Conservation (phyloP, 2,113 vertebrate species). For the Sebastes schlegelii region DNA sequence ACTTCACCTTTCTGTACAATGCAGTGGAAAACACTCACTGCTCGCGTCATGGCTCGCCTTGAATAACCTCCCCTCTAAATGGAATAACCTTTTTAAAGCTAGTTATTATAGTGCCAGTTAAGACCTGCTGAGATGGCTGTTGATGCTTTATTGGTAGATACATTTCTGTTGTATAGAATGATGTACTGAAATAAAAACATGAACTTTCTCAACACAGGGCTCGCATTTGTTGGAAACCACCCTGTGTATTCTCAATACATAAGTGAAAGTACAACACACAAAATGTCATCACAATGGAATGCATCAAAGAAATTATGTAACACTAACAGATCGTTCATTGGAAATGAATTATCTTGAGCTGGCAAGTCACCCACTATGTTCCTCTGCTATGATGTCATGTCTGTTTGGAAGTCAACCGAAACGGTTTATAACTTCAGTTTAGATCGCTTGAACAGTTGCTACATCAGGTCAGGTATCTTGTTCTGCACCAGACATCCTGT, state of each 20-base stretch:
- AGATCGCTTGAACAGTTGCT: neutral
- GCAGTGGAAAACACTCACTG: neutral
- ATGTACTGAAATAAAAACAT: neutral
- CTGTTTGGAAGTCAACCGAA: neutral
- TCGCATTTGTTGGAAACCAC: neutral
- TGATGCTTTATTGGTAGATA: neutral
- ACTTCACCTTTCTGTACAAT: neutral
- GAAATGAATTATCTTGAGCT: constrained; percentile 26
- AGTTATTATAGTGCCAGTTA: no score
- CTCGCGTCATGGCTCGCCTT: neutral
- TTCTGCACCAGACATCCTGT: neutral
- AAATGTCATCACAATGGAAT: constrained; percentile 39
- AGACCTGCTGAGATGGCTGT: no score
- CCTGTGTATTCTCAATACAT: neutral
- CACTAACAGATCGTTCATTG: constrained; percentile 22
- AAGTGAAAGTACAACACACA: neutral
- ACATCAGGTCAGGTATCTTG: neutral
- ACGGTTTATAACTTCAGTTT: neutral
- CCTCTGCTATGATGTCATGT: constrained; percentile 22
- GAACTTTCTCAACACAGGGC: neutral
- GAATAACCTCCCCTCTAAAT: no score
- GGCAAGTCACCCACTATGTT: constrained; percentile 15
- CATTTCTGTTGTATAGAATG: neutral
- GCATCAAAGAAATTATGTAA: constrained; percentile 12
- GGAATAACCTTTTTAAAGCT: no score